Base-by-base conservation (phyloP, 1,140 invertebrate genomes). In the Paralvinella palmiformis region DNA sequence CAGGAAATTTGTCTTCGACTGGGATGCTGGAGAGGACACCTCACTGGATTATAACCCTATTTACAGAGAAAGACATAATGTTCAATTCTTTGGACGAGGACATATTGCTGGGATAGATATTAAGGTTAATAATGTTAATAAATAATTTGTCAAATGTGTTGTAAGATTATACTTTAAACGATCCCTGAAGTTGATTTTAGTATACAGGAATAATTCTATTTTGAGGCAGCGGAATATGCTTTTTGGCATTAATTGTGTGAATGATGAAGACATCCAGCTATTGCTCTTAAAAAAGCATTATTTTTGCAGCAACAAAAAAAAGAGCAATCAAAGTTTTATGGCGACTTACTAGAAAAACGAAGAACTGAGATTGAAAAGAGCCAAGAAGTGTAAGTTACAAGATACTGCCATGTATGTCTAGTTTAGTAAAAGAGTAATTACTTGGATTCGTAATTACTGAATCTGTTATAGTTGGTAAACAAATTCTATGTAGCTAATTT, bases 1-100 rank as follows among this genome's bases (percentile, higher is more conserved):
- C 75, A 83, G 96, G 3, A 99, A 99, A 82, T 99, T 99, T 85
- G 96, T 99, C 0, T 99, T 99, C 83, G 97, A 99, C 83, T 99
- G 97, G 97, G 97, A 99, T 84, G 94, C 94, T 3, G 89, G 89
- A 0, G 97, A 99, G 80, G 97, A 99, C 72, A 99, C 97, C 0
- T 95, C 93, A 20, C 88, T 90, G 66, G 97, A 99, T 85, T 99
- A 99, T 72, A 99, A 99, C 80, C 86, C 87, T 65, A 83, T 99
- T 2, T 99, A 99, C 72, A 98, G 98, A 79, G 92, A 97, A 69
- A 85, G 91, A 55, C 94, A 97, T 83, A 89, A 95, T 36, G 84
- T 91, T 4, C 97, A 99, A 82, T 98, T 99, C 78, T 99, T 92
- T 83, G 97, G 97, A 0, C 82, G 97, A 69, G 97, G 97, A 24